Percentiles rank a stretch among this genome's conserved stretches.
These are phyloP conservation scores for Macrobrachium rosenbergii DNA, from an alignment of 1,140 invertebrate species.

Conservation along the genomic window DNA sequence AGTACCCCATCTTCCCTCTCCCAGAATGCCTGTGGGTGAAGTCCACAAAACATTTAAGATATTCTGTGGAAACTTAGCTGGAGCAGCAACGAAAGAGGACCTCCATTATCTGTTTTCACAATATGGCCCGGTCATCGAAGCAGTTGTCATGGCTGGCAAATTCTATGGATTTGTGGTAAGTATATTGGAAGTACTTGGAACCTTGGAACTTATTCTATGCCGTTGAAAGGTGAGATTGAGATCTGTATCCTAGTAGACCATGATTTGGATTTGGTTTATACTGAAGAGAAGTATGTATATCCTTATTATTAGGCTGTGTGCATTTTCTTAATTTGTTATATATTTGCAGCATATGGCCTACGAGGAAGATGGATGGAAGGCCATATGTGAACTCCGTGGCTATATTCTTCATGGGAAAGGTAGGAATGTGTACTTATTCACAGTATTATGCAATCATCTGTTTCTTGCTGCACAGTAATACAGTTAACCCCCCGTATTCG, in stretches of 20 bases:
- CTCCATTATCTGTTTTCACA: conserved; percentile 58
- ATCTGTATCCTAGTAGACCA: conserved; percentile 17
- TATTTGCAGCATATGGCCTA: conserved; percentile 61
- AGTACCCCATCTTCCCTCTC: background rate
- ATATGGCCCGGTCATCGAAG: conserved; percentile 62
- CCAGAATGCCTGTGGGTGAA: conserved; percentile 59
- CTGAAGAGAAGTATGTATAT: conserved; percentile 18
- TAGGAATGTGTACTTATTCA: conserved; percentile 20
- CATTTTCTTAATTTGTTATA: background rate
- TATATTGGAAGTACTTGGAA: background rate
- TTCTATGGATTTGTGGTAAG: conserved; percentile 64
- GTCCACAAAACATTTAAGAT: conserved; percentile 63
- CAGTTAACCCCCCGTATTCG: no score
- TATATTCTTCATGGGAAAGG: conserved; percentile 63
- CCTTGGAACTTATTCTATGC: conserved; percentile 12
- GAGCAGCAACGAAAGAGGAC: conserved; percentile 54
- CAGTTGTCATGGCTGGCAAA: conserved; percentile 60
- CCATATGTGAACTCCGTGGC: conserved; percentile 60
- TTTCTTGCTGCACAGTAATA: background rate
- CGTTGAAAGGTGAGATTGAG: background rate
- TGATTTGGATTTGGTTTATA: conserved; percentile 1
- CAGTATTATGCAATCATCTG: background rate
- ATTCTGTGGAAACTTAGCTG: conserved; percentile 61
- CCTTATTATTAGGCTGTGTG: conserved; percentile 5
- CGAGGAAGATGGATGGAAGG: conserved; percentile 62